These are phyloP conservation scores for Indicator maculatus DNA, from an alignment of 2,113 vertebrate species.

Conservation along the genomic window DNA sequence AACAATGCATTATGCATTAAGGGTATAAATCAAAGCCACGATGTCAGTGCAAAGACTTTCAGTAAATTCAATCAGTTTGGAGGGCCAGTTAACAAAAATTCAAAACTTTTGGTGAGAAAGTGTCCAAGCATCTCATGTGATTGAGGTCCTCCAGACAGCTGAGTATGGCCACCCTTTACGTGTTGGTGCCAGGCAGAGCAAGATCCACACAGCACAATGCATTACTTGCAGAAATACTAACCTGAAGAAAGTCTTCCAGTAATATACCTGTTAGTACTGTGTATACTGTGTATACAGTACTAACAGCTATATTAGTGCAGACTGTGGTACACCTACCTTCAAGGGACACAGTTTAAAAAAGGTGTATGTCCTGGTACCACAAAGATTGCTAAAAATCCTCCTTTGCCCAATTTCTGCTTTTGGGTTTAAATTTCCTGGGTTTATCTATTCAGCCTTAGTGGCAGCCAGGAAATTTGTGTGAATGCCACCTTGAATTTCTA, in stretches of 20 bases:
- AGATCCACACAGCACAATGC: neutral
- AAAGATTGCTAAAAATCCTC: neutral
- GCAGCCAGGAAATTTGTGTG: neutral
- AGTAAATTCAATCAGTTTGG: neutral
- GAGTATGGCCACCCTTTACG: neutral
- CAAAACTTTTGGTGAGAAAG: neutral
- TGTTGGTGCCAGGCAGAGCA: neutral
- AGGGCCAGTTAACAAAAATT: neutral
- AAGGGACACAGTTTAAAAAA: neutral
- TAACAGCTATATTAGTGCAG: neutral
- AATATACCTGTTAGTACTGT: neutral
- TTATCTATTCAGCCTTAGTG: neutral
- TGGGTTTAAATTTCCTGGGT: neutral
- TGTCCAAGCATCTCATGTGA: neutral
- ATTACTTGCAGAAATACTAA: neutral
- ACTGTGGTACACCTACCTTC: neutral
- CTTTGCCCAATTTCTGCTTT: neutral
- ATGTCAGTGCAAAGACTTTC: slow-evolving; percentile 37
- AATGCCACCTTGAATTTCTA: neutral
- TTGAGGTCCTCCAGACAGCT: neutral
- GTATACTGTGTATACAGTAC: too few relatives aligned
- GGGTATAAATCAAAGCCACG: slow-evolving; percentile 30
- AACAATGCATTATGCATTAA: neutral
- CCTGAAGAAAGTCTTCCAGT: neutral
- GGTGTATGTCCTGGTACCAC: neutral